Conservation (phyloP, 2,888 invertebrate genomes). For the Rhingia campestris region DNA sequence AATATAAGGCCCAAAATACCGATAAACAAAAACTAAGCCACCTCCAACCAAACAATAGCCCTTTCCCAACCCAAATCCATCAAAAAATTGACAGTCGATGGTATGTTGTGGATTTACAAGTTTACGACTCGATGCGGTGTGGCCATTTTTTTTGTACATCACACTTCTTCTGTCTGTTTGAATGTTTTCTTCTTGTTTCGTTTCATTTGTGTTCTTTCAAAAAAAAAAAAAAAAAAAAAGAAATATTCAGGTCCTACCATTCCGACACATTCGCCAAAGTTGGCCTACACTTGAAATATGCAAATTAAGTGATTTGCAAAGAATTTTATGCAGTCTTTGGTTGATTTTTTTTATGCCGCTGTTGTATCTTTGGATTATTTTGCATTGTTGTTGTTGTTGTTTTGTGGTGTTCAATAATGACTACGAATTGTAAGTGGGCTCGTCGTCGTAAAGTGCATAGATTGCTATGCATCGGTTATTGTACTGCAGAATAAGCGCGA, state of each 20-base stretch:
- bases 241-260: conserved; percentile 64
- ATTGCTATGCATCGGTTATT: conserved; percentile 34
- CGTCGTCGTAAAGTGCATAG: conserved; percentile 41
- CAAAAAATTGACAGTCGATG: neutral
- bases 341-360: neutral
- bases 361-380: conserved; percentile 10
- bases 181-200: conserved; percentile 12
- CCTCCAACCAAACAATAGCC: too few species aligned
- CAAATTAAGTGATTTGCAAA: conserved; percentile 72
- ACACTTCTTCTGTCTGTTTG: conserved; percentile 20
- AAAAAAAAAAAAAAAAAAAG: too few species aligned
- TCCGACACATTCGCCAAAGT: conserved; percentile 61
- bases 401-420: neutral
- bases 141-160: conserved; percentile 7
- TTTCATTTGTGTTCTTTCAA: conserved; percentile 18
- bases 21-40: too few species aligned
- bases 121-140: conserved; percentile 31
- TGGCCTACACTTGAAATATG: conserved; percentile 74
- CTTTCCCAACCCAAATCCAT: too few species aligned
- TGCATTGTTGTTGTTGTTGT: conserved; percentile 1
- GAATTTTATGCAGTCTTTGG: conserved; percentile 57
- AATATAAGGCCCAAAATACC: too few species aligned
- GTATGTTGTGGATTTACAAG: conserved; percentile 26
- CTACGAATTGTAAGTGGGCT: conserved; percentile 5
- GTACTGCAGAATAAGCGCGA: conserved; percentile 59